A percentile compares a stretch with the other conserved stretches of the same genome.
Conservation (phyloP, 2,113 vertebrate species). For the Ranitomeya variabilis region DNA sequence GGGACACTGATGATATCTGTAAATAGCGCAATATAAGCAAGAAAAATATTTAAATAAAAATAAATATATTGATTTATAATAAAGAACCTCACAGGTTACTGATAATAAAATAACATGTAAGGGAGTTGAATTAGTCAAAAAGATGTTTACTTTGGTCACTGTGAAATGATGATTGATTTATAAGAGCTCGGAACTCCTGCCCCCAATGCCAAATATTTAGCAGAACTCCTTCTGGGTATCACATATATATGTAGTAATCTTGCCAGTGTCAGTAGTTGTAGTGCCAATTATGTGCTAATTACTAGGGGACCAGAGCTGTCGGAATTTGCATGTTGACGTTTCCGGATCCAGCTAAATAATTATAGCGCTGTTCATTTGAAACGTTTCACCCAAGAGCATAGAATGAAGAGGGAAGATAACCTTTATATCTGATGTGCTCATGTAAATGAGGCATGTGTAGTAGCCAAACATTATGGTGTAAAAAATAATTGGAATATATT, state of each 20-base stretch:
- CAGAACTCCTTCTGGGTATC: background rate
- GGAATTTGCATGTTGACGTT: constrained; percentile 4
- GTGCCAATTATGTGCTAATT: constrained; percentile 22
- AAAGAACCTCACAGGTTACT: background rate
- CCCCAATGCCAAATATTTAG: background rate
- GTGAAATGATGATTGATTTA: background rate
- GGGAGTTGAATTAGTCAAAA: background rate
- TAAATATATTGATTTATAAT: background rate
- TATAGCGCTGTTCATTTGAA: constrained; percentile 6
- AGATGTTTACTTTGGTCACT: background rate
- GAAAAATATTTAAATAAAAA: background rate
- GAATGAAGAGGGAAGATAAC: constrained; percentile 59
- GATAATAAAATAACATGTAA: background rate
- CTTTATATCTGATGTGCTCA: constrained; percentile 62
- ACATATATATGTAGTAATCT: background rate
- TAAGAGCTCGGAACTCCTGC: background rate
- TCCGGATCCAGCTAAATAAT: constrained; percentile 15
- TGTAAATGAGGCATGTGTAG: constrained; percentile 66
- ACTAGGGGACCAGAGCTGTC: background rate
- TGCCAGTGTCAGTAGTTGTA: background rate
- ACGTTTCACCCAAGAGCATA: constrained; percentile 60
- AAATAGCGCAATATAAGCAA: background rate
- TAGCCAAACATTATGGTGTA: constrained; percentile 62
- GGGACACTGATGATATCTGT: too few relatives aligned
- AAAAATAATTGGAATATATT: constrained; percentile 76